These are phyloP conservation scores for Drosophila quinaria DNA, from an alignment of 2,888 invertebrate species.

Conservation along the genomic window DNA sequence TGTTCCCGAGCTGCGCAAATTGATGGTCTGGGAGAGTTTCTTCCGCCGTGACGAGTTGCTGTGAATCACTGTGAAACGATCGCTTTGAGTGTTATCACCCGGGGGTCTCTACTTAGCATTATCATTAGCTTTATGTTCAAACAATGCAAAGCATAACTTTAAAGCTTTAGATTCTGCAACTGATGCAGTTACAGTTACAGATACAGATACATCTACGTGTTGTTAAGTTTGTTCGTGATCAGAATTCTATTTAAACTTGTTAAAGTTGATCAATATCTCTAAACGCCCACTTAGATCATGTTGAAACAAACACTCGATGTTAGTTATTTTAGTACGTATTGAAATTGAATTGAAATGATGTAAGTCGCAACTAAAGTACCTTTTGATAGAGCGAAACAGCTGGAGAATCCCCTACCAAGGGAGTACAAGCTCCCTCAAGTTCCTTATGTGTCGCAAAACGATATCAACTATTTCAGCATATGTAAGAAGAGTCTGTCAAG, in stretches of 20 bases:
- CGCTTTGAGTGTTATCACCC: conserved; percentile 8
- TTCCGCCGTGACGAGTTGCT: conserved; percentile 80
- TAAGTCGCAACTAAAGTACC: conserved; percentile 82
- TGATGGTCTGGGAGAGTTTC: conserved; percentile 84
- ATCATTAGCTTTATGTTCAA: conserved; percentile 63
- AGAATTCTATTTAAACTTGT: conserved; percentile 59
- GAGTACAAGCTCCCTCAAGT: conserved; percentile 14
- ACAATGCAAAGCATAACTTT: conserved; percentile 71
- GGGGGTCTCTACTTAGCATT: conserved; percentile 35
- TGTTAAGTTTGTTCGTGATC: conserved; percentile 69
- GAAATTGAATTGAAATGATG: conserved; percentile 32
- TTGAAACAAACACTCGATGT: conserved; percentile 3
- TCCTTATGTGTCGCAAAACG: conserved; percentile 33
- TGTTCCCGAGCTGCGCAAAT: conserved; percentile 83
- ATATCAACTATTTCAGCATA: conserved; percentile 25
- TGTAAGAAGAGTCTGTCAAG: conserved; percentile 36
- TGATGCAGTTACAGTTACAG: conserved; percentile 25
- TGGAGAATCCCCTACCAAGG: conserved; percentile 9
- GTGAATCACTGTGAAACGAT: conserved; percentile 44
- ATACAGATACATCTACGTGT: conserved; percentile 28
- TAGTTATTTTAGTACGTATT: conserved; percentile 14
- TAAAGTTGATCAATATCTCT: conserved; percentile 45
- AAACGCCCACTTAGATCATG: conserved; percentile 12
- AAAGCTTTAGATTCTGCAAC: conserved; percentile 37
- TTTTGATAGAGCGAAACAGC: conserved; percentile 46